phyloP scores from a whole-genome alignment of 2,113 vertebrate species.

The human (Homo sapiens) region DNA sequence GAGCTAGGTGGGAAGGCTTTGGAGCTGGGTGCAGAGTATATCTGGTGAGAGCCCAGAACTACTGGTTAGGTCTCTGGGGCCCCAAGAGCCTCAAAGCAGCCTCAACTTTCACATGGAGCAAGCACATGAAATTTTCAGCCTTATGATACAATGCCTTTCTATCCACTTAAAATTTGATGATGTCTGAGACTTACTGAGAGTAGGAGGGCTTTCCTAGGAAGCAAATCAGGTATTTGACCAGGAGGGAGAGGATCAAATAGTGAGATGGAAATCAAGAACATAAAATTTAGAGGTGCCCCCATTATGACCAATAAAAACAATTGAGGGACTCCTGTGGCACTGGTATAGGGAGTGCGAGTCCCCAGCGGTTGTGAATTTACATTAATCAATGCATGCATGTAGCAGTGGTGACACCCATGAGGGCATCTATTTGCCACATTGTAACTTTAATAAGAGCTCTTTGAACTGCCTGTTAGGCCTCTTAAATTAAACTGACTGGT shows the following conservation, averaged over 20 bases:
- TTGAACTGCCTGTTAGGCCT: neutral
- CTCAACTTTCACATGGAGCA: neutral
- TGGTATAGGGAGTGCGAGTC: neutral
- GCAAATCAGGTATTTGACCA: neutral
- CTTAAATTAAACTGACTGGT: neutral
- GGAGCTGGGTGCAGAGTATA: neutral
- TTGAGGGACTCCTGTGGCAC: neutral
- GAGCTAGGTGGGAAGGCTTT: neutral
- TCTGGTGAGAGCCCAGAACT: neutral
- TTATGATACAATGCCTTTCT: neutral
- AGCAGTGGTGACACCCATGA: too few relatives aligned
- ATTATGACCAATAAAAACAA: neutral
- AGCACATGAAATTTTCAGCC: neutral
- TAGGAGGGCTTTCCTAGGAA: neutral
- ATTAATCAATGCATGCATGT: neutral
- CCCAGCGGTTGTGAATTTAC: neutral
- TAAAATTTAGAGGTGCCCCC: neutral
- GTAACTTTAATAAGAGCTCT: neutral
- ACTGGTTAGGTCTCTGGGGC: neutral
- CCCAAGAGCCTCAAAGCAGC: too few relatives aligned
- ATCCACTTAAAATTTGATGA: neutral
- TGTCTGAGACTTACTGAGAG: neutral
- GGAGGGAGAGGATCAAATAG: neutral
- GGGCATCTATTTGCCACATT: neutral
- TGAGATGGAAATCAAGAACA: neutral